Base-by-base conservation (phyloP, 1,140 invertebrate genomes). In the Drosophila ohnishii region DNA sequence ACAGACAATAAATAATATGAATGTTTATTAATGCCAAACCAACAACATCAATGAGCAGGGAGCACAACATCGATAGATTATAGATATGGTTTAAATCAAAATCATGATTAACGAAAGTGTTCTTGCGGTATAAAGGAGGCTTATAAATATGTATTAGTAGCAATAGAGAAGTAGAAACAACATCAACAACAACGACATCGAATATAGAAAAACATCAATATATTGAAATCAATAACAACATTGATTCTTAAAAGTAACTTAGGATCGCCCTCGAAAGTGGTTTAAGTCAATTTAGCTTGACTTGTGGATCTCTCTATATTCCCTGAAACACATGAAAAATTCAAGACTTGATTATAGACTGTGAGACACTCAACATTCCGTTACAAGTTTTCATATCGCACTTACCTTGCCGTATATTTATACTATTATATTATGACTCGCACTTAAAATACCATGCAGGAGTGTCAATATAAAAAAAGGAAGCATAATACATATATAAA, bases 171-270 rank as follows among this genome's bases (percentile, higher is more conserved):
- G 80, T 72, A 84, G 70, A 84, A 71, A 84, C 76, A 85, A 75
- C 82, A 85, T 78, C 84, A 87, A 83, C 83, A 86, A 81, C 82
- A 86, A 87, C 83, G 86, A 86, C 83, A 87, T 87, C 83, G 82
- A 87, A 63, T 82, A 83, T 78, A 88, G 79, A 82, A 87, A 77
- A 83, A 88, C 80, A 78, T 74, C 64, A 87, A 81, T 82, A 82
- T 75, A 53, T 60, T 82, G 82, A 70, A 86, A 75, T 80, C 73
- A 80, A 66, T 71, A 85, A 85, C 78, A 85, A 85, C 77, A 85
- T 80, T 53, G 47, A 85, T 64, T 85, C 76, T 76, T 70, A 85
- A 72, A 37, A 42, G 7, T 63, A 63, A 61, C 55, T 42, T 63
- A 60, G 22, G 37, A 6, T 40, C 2, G 32, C 37, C 35, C 35